Evolutionary conservation across 2,888 invertebrate species (phyloP).

Genomic region (Hylaea fasciaria): DNA sequence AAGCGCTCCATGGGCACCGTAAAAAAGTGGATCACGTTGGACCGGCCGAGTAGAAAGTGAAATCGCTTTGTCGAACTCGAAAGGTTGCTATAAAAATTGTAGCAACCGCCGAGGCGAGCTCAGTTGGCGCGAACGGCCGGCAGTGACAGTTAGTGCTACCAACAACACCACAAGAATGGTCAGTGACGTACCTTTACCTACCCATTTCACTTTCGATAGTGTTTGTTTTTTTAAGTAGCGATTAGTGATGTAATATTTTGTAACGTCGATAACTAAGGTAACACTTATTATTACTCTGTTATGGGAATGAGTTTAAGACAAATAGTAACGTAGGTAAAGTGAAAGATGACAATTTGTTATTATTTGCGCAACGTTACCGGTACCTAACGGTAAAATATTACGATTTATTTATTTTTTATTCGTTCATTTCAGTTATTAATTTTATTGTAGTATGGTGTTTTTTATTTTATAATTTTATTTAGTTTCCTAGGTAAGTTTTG

Average conservation of each 20-base stretch:
- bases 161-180: slow-evolving; percentile 67
- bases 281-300: slow-evolving; percentile 11
- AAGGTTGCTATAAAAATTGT: slow-evolving; percentile 80
- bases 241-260: slow-evolving; percentile 43
- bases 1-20: slow-evolving; percentile 53
- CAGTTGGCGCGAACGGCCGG: slow-evolving; percentile 69
- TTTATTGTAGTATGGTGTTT: too few species aligned
- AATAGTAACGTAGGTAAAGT: not conserved
- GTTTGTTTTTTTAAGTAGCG: slow-evolving; percentile 58
- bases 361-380: too few species aligned
- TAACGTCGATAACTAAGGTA: slow-evolving; percentile 18
- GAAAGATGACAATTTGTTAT: too few species aligned
- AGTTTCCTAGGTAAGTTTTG: too few species aligned
- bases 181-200: slow-evolving; percentile 64
- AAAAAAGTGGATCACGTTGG: slow-evolving; percentile 75
- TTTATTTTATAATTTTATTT: too few species aligned
- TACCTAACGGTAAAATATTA: too few species aligned
- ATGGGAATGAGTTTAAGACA: not conserved
- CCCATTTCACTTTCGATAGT: slow-evolving; percentile 61
- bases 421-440: too few species aligned
- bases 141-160: slow-evolving; percentile 54
- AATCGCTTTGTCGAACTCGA: slow-evolving; percentile 67
- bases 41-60: slow-evolving; percentile 80
- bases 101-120: slow-evolving; percentile 61
- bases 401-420: too few species aligned